Evolutionary conservation across 2,797 vertebrate species (phyloP).

Genomic region (Sebastiscus albofasciatus): DNA sequence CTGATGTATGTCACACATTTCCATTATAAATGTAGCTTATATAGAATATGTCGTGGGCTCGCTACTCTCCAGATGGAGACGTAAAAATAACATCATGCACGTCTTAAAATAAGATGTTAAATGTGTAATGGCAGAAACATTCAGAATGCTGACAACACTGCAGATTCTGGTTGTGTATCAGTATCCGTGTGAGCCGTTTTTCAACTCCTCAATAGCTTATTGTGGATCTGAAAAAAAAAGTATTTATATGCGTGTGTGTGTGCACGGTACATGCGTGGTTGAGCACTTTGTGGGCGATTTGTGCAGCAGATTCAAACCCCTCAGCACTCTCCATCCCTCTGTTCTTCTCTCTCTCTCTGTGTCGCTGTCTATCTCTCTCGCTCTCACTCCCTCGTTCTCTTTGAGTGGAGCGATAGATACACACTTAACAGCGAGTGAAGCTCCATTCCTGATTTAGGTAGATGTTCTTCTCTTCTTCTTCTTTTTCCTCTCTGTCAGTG

Average conservation of each 20-base stretch:
- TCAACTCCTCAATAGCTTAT: constrained; percentile 68
- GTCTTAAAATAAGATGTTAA: constrained; percentile 26
- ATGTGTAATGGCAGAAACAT: constrained; percentile 1
- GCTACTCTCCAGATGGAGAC: constrained; percentile 33
- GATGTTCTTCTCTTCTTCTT: constrained; percentile 19
- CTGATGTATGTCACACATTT: constrained; percentile 18
- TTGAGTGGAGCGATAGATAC: constrained; percentile 64
- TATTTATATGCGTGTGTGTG: constrained; percentile 66
- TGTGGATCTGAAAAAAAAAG: constrained; percentile 67
- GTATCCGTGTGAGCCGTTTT: constrained; percentile 39
- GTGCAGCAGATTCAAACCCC: constrained; percentile 78
- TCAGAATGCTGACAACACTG: neutral
- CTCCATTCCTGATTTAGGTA: constrained; percentile 54
- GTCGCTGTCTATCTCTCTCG: constrained; percentile 34
- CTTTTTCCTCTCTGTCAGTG: neutral
- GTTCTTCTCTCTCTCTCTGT: constrained; percentile 42
- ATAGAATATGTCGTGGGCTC: neutral
- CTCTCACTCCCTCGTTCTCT: constrained; percentile 47
- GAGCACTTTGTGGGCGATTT: constrained; percentile 81
- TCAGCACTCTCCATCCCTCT: constrained; percentile 70
- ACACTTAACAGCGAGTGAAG: constrained; percentile 46
- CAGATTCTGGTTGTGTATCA: constrained; percentile 40
- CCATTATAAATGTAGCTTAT: neutral
- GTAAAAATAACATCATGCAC: constrained; percentile 45
- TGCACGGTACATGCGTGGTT: constrained; percentile 71